phyloP scores from a whole-genome alignment of 2,888 invertebrate genomes.

The Tetranychus truncatus region DNA sequence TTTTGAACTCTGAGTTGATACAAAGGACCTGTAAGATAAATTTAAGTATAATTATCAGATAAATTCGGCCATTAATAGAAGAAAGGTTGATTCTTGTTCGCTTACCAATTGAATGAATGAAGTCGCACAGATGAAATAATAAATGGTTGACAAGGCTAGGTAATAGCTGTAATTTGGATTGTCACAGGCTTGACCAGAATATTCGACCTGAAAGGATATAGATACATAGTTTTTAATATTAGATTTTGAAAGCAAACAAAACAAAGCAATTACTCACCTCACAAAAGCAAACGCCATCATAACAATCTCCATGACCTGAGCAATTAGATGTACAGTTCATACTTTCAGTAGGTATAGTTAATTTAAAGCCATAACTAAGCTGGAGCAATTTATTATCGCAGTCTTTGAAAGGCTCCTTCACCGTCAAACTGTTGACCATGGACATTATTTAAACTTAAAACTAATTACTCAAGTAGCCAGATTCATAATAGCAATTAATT shows the following conservation, averaged over 20 bases:
- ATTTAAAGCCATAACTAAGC: conserved; percentile 9
- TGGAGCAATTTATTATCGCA: background rate
- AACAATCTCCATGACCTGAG: conserved; percentile 74
- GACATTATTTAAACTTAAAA: background rate
- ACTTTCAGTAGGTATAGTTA: conserved; percentile 25
- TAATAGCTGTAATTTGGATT: conserved; percentile 64
- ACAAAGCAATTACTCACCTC: conserved; percentile 45
- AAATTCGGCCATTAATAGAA: background rate
- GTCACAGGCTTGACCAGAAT: conserved; percentile 61
- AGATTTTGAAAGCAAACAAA: background rate
- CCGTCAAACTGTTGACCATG: background rate
- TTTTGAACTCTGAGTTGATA: conserved; percentile 36
- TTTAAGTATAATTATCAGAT: background rate
- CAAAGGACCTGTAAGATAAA: conserved; percentile 25
- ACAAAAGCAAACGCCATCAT: conserved; percentile 74
- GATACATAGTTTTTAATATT: background rate
- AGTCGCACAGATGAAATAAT: conserved; percentile 61
- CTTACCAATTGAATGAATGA: conserved; percentile 62
- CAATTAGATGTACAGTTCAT: conserved; percentile 50
- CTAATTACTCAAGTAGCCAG: background rate
- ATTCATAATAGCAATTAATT: background rate
- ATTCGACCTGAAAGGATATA: conserved; percentile 40
- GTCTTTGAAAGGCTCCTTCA: background rate
- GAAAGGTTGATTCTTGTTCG: background rate
- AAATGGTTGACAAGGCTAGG: conserved; percentile 44